Percentiles rank a stretch among this genome's conserved stretches.
These are phyloP conservation scores for Dascillus cervinus DNA, from an alignment of 2,888 invertebrate genomes.

Conservation along the genomic window DNA sequence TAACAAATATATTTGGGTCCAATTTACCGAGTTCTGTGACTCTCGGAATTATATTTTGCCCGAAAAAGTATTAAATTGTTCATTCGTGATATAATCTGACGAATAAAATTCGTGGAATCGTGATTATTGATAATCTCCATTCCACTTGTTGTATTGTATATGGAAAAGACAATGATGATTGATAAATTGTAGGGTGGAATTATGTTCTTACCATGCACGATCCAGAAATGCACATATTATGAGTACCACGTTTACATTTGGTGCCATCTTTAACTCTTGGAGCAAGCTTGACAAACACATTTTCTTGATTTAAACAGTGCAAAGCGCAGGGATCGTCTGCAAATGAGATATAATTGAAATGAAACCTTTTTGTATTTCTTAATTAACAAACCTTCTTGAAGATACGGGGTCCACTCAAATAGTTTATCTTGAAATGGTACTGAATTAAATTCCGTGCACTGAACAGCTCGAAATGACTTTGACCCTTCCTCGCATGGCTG, in stretches of 20 bases:
- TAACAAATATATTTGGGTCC: no score
- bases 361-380: no score
- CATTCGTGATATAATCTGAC: no score
- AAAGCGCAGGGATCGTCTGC: constrained; percentile 53
- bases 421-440: constrained; percentile 43
- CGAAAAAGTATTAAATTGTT: no score
- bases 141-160: no score
- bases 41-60: no score
- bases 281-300: constrained; percentile 50
- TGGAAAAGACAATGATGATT: no score
- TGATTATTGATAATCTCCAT: no score
- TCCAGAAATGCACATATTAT: constrained; percentile 58
- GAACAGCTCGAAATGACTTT: constrained; percentile 42
- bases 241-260: constrained; percentile 52
- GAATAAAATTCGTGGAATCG: no score
- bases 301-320: constrained; percentile 53
- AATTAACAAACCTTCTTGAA: constrained; percentile 38
- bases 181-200: no score
- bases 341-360: no score
- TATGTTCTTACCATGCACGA: constrained; percentile 49
- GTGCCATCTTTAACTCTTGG: constrained; percentile 58
- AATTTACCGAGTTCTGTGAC: no score
- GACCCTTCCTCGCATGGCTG: constrained; percentile 41
- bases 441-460: constrained; percentile 43
- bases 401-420: constrained; percentile 43